Base-by-base conservation (phyloP, 2,113 vertebrate species). In the Ophthalmolycus amberensis region DNA sequence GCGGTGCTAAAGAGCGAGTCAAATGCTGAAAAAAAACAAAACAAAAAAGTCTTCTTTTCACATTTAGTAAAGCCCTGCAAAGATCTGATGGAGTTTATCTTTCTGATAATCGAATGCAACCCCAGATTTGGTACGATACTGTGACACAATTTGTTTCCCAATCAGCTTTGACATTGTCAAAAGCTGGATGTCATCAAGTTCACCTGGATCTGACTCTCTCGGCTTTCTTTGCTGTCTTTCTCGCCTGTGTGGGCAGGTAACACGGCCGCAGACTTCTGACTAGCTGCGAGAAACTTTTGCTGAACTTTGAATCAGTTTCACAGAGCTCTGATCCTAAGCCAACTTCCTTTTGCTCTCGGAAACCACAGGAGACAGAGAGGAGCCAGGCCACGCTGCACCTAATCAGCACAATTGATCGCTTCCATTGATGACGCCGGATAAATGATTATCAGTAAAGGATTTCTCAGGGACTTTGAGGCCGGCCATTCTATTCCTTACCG, bases 221-320 rank as follows among this genome's bases (percentile, higher is more conserved):
- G 32, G 32, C 32, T 32, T 32, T 32, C 32, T 32, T 16, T 42
- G 22, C 22, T n/a, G 2, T 29, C 54, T 18, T 2, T 15, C 62
- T 34, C 6, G 20, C 40, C 12, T 6, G 10, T 50, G 29, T 1
- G 22, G 12, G 27, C 37, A 27, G 38, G 20, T 46, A 37, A 12
- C 25, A 22, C 38, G 14, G 14, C 9, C 20, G 6, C 4, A 22
- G 37, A 12, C 54, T 34, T 60, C 62, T 29, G 44, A 67, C 14
- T n/a, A 14, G 27, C 50, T 42, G 60, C 20, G 44, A 29, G 27
- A 58, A 46, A 59, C 59, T 60, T 76, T 60, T 14, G n/a, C n/a
- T 6, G 16, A 83, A 72, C 75, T 84, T 90, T 83, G 72, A 77
- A 88, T 83, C 77, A 67, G 82, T 72, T 62, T 46, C 40, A 34